Conservation (phyloP, 1,140 invertebrate species). For the Sweltsa coloradensis region DNA sequence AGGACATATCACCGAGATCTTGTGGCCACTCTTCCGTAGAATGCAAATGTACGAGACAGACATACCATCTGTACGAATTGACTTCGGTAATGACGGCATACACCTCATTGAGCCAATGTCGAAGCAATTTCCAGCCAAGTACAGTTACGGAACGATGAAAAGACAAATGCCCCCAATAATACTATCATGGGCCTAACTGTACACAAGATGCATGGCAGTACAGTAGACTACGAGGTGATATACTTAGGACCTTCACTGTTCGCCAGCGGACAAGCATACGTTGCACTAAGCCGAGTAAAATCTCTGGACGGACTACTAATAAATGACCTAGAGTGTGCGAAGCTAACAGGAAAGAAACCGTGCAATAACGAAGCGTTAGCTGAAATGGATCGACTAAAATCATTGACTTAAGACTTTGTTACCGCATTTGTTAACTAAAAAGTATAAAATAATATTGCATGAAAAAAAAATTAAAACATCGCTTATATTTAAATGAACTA, state of each 20-base stretch:
- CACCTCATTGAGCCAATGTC: slow-evolving; percentile 15
- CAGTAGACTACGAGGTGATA: slow-evolving; percentile 25
- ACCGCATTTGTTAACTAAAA: too few relatives aligned
- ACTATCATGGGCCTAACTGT: slow-evolving; percentile 26
- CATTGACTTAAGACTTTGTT: too few relatives aligned
- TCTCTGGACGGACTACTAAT: slow-evolving; percentile 19
- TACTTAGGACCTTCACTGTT: slow-evolving; percentile 21
- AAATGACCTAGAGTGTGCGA: slow-evolving; percentile 17
- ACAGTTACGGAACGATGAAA: slow-evolving; percentile 19
- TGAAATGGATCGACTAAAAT: too few relatives aligned
- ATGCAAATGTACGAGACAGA: slow-evolving; percentile 18
- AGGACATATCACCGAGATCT: slow-evolving; percentile 20
- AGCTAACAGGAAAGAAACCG: slow-evolving; percentile 15
- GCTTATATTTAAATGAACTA: too few relatives aligned
- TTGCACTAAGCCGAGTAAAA: slow-evolving; percentile 21
- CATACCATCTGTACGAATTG: slow-evolving; percentile 18
- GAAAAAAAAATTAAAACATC: too few relatives aligned
- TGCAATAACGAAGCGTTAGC: too few relatives aligned
- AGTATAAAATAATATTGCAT: too few relatives aligned
- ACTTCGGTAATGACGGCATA: slow-evolving; percentile 13
- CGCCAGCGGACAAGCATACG: slow-evolving; percentile 22
- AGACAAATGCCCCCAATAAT: slow-evolving; percentile 26
- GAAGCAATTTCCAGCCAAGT: slow-evolving; percentile 15
- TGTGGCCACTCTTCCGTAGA: slow-evolving; percentile 21
- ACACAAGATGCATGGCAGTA: slow-evolving; percentile 27